Conservation (phyloP, 1,140 invertebrate species). For the Lamellibrachia luymesi region DNA sequence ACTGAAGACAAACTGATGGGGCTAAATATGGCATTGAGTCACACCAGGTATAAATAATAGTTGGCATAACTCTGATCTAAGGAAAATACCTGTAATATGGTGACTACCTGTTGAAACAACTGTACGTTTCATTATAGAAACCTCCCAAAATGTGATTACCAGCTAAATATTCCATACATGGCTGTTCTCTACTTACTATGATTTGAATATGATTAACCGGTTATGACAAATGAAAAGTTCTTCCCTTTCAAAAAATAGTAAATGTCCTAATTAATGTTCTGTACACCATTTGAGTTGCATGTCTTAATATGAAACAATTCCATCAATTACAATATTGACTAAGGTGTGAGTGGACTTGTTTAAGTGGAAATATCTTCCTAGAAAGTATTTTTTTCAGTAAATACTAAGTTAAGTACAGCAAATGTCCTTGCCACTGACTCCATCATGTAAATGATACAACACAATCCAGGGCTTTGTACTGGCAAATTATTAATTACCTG, state of each 20-base stretch:
- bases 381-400: too few species aligned
- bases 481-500: not conserved
- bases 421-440: not conserved
- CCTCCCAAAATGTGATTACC: not conserved
- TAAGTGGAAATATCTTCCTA: too few species aligned
- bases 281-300: not conserved
- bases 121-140: not conserved
- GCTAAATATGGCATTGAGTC: not conserved
- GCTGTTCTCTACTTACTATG: too few species aligned
- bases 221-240: too few species aligned
- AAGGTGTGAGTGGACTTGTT: too few species aligned
- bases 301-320: not conserved
- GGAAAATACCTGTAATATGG: not conserved
- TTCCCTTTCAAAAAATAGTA: too few species aligned
- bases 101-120: not conserved
- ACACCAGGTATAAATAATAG: not conserved
- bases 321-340: too few species aligned
- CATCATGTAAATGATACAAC: not conserved
- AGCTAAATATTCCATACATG: not conserved
- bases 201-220: too few species aligned
- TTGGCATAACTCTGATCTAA: not conserved
- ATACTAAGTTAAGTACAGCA: too few species aligned
- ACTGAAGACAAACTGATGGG: not conserved
- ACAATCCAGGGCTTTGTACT: not conserved
- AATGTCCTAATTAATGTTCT: too few species aligned